Evolutionary conservation across 1,140 invertebrate species (phyloP).

Genomic region (Coptotermes formosanus): DNA sequence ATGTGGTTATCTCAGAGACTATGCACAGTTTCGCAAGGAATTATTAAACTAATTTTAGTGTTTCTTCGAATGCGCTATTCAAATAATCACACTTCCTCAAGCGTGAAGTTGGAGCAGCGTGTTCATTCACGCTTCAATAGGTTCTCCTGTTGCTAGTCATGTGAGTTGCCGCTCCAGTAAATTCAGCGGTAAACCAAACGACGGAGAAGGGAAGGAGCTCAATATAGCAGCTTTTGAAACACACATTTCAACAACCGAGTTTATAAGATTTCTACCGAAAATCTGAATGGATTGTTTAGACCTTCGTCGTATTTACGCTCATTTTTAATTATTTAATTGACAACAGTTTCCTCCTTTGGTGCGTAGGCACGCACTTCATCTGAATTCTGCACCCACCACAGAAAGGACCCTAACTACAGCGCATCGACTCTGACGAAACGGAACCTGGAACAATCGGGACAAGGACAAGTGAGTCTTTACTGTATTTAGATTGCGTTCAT

Average conservation of each 20-base stretch:
- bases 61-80: neutral
- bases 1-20: neutral
- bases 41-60: conserved; percentile 10
- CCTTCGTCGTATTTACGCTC: no score
- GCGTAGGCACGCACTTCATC: no score
- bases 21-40: neutral
- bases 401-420: no score
- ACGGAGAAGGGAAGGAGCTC: neutral
- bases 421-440: no score
- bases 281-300: no score
- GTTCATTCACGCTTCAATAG: conserved; percentile 6
- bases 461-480: no score
- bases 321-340: no score
- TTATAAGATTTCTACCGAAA: neutral
- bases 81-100: conserved; percentile 9
- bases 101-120: neutral
- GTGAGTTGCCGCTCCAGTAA: neutral
- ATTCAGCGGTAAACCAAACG: neutral
- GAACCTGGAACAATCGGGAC: no score
- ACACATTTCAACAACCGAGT: neutral
- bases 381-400: no score
- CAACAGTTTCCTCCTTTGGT: no score
- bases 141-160: neutral
- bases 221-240: neutral
- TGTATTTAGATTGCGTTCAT: no score